Conservation (phyloP, 2,888 invertebrate species). For the Noctua pronuba region DNA sequence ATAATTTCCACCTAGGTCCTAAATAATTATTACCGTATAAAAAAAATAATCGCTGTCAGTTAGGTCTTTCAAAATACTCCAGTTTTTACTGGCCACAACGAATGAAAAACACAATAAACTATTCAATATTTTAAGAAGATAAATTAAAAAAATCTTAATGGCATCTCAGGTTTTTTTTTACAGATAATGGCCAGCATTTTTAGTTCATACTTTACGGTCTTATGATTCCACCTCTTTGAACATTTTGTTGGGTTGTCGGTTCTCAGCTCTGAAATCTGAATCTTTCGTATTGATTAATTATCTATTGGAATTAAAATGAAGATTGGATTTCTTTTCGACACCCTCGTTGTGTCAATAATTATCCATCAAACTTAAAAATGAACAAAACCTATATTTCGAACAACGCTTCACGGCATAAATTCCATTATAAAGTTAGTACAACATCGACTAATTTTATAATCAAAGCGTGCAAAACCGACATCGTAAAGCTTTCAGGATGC, state of each 20-base stretch:
- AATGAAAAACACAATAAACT: background rate
- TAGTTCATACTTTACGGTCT: background rate
- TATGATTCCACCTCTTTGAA: background rate
- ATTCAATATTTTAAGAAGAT: background rate
- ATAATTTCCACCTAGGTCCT: background rate
- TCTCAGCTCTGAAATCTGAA: background rate
- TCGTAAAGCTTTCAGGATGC: conserved; percentile 79
- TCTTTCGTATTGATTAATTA: background rate
- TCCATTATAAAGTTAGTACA: conserved; percentile 77
- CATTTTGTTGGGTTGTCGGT: background rate
- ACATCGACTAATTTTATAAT: conserved; percentile 79
- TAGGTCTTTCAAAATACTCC: conserved; percentile 16
- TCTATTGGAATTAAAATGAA: background rate
- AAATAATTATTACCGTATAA: background rate
- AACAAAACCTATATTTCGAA: conserved; percentile 66
- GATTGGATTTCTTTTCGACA: background rate
- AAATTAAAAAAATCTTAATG: background rate
- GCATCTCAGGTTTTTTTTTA: conserved; percentile 1
- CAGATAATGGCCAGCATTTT: background rate
- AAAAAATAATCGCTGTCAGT: background rate
- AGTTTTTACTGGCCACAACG: background rate
- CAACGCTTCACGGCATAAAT: conserved; percentile 68
- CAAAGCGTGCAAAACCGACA: conserved; percentile 77
- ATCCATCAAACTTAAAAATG: conserved; percentile 49
- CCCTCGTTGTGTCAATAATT: conserved; percentile 21